A percentile compares a stretch with the other conserved stretches of the same genome.
phyloP scores from a whole-genome alignment of 1,140 invertebrate genomes.

The Brachionus rubens region DNA sequence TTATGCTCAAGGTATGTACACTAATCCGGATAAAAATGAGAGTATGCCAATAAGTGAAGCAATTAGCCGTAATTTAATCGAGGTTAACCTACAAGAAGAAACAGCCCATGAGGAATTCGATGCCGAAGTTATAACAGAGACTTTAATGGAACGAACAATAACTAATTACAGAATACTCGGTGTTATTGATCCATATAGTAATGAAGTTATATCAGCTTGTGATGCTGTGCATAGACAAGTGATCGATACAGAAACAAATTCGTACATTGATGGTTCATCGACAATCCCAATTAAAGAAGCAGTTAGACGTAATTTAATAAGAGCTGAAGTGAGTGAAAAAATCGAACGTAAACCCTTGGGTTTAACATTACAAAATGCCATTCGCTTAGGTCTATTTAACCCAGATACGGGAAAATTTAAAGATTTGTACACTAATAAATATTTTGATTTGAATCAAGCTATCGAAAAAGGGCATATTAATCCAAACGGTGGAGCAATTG shows the following conservation, averaged over 20 bases:
- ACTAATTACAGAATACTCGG: slow-evolving; percentile 15
- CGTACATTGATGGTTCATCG: neutral
- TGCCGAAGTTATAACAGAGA: slow-evolving; percentile 41
- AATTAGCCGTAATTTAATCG: slow-evolving; percentile 26
- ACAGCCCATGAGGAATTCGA: slow-evolving; percentile 32
- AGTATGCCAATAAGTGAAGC: slow-evolving; percentile 28
- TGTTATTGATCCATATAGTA: slow-evolving; percentile 35
- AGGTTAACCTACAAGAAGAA: slow-evolving; percentile 23
- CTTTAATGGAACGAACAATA: slow-evolving; percentile 28
- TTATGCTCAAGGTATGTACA: slow-evolving; percentile 46
- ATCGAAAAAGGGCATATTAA: slow-evolving; percentile 45
- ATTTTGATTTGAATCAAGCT: slow-evolving; percentile 40
- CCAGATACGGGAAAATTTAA: slow-evolving; percentile 26
- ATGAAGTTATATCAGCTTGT: slow-evolving; percentile 26
- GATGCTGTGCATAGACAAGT: slow-evolving; percentile 28
- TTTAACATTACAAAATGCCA: slow-evolving; percentile 39
- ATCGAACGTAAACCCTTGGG: slow-evolving; percentile 44
- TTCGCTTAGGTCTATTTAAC: slow-evolving; percentile 36
- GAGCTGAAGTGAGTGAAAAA: slow-evolving; percentile 26
- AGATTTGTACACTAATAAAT: slow-evolving; percentile 16
- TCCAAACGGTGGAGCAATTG: slow-evolving; percentile 25
- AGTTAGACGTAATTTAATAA: slow-evolving; percentile 3
- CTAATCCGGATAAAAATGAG: slow-evolving; percentile 10
- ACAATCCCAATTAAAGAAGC: slow-evolving; percentile 30
- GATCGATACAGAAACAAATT: slow-evolving; percentile 45